These are phyloP conservation scores for Agriotes lineatus DNA, from an alignment of 2,888 invertebrate species.

Conservation along the genomic window DNA sequence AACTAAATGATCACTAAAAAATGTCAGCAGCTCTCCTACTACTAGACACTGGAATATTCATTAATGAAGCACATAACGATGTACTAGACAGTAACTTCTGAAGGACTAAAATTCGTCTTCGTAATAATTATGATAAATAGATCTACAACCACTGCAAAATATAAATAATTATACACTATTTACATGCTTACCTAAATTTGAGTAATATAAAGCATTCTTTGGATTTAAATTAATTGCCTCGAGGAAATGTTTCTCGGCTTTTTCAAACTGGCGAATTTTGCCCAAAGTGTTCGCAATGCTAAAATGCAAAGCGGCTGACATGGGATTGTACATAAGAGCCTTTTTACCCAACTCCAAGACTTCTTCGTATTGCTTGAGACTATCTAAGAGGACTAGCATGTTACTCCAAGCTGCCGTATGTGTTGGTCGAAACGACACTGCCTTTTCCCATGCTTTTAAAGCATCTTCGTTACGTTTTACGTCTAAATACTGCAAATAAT, in stretches of 20 bases:
- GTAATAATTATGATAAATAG: no score
- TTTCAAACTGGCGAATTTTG: conserved; percentile 80
- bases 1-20: no score
- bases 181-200: conserved; percentile 83
- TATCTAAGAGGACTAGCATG: conserved; percentile 86
- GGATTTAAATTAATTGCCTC: conserved; percentile 79
- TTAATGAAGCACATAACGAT: no score
- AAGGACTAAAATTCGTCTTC: no score
- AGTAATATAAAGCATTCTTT: conserved; percentile 84
- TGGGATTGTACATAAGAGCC: conserved; percentile 79
- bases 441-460: conserved; percentile 83
- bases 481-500: conserved; percentile 79
- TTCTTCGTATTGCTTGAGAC: conserved; percentile 69
- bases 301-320: conserved; percentile 84
- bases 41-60: no score
- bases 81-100: no score
- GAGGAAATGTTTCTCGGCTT: conserved; percentile 86
- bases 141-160: no score
- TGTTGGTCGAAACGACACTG: conserved; percentile 80
- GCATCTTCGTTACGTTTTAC: conserved; percentile 81
- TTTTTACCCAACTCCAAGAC: conserved; percentile 78
- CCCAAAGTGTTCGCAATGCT: conserved; percentile 91
- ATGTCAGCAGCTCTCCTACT: no score
- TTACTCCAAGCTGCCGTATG: conserved; percentile 95
- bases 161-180: background rate